Conservation (phyloP, 1,140 invertebrate genomes). For the Orius insidiosus region DNA sequence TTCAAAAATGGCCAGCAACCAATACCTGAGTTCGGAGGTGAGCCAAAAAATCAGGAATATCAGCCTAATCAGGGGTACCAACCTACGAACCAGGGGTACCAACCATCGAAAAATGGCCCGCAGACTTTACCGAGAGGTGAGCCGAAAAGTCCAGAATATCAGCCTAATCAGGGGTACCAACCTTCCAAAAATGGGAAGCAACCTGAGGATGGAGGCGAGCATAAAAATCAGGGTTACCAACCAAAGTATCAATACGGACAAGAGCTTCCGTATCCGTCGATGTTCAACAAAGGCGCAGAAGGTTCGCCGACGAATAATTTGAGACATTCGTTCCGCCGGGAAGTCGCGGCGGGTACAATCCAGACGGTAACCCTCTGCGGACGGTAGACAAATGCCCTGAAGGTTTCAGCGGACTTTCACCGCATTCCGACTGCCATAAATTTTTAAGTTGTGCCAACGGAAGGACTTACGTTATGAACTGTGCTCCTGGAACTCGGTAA, state of each 20-base stretch:
- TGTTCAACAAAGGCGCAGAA: not conserved
- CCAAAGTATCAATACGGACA: not conserved
- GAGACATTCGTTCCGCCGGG: not conserved
- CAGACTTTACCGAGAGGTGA: no score
- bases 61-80: no score
- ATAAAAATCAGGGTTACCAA: no score
- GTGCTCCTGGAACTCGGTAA: constrained; percentile 43
- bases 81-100: no score
- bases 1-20: no score
- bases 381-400: constrained; percentile 15
- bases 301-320: not conserved
- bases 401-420: constrained; percentile 32
- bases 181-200: no score
- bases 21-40: no score
- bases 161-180: no score
- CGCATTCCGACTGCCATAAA: constrained; percentile 44
- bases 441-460: constrained; percentile 47
- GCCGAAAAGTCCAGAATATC: no score
- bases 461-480: constrained; percentile 35
- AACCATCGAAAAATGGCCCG: no score
- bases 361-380: constrained; percentile 1
- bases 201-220: not conserved
- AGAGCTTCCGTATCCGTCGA: constrained; percentile 8
- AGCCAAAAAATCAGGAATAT: no score
- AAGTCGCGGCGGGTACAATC: not conserved